Conservation (phyloP, 2,888 invertebrate genomes). For the Acrobasis suavella region DNA sequence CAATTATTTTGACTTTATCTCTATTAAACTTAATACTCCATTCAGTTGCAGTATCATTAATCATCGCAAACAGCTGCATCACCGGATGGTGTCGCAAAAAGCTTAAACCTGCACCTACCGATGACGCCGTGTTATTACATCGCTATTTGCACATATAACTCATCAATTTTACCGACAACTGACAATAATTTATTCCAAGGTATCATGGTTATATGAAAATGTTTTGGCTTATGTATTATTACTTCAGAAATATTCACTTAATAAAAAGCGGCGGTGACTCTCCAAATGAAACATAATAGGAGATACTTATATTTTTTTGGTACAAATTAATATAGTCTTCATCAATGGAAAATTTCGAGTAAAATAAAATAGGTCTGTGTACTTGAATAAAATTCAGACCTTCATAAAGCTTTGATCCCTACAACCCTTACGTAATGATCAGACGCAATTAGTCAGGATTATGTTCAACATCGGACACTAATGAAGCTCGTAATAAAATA, state of each 20-base stretch:
- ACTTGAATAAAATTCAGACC: conserved; percentile 1
- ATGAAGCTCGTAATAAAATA: background rate
- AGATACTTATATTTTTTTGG: background rate
- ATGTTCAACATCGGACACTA: background rate
- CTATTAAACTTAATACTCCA: too few relatives aligned
- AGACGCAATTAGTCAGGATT: conserved; percentile 1
- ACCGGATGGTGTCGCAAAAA: background rate
- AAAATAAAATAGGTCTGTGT: background rate
- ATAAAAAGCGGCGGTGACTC: background rate
- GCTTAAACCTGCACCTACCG: background rate
- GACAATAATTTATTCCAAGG: background rate
- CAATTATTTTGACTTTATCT: too few relatives aligned
- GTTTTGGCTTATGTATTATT: background rate
- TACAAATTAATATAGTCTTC: background rate
- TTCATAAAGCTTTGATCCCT: background rate
- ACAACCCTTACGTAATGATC: conserved; percentile 1
- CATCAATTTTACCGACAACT: background rate
- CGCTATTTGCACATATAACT: background rate
- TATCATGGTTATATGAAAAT: background rate
- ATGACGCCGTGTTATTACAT: background rate
- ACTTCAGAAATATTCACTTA: background rate
- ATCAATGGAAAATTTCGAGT: background rate
- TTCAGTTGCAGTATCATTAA: background rate
- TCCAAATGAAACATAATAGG: background rate
- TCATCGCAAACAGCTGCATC: background rate